Evolutionary conservation across 2,797 vertebrate species (phyloP), one percentile per base, ranked within the genome.

Genomic region (Girardinus metallicus): DNA sequence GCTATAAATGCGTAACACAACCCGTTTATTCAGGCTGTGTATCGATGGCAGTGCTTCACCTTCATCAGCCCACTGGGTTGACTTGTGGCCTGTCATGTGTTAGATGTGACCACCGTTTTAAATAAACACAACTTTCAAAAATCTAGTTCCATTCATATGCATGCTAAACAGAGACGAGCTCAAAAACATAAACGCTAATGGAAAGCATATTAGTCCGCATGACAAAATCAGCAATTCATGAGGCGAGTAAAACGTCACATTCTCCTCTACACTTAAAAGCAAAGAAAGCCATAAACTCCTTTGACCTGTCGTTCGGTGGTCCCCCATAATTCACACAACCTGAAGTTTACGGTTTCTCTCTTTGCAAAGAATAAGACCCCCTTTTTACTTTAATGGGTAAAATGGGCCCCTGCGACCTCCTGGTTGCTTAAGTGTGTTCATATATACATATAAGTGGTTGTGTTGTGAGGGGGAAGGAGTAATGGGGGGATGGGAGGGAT

Each of bases 221-320:
- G 39, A 74, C 81, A 78, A 41, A 83, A 79, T 76, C 57, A 6
- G 57, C 78, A 60, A 70, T 88, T 89, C 86, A 89, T 73, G 18
- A 68, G 7, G 62, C 13, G 26, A 77, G 77, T 57, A 74, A 36
- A 70, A 43, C 73, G n/a, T 16, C 76, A 62, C 70, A 77, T 8
- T 60, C 53, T 64, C 31, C 44, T 44, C 46, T 23, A 10, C 34
- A 53, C 41, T 11, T 46, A 31, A 75, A 3, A 26, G 13, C 39
- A 23, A 55, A 26, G 79, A 7, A 53, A 74, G 55, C 11, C 41
- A 47, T 39, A 70, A 49, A 36, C 1, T 47, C 43, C 62, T 70
- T 80, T 34, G 78, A 79, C 39, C 81, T 53, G 75, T 80, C 82
- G 79, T 80, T 74, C 70, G 62, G 75, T 83, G 60, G 68, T 75